Base-by-base conservation (phyloP, 2,888 invertebrate species). In the Pollenia labialis region DNA sequence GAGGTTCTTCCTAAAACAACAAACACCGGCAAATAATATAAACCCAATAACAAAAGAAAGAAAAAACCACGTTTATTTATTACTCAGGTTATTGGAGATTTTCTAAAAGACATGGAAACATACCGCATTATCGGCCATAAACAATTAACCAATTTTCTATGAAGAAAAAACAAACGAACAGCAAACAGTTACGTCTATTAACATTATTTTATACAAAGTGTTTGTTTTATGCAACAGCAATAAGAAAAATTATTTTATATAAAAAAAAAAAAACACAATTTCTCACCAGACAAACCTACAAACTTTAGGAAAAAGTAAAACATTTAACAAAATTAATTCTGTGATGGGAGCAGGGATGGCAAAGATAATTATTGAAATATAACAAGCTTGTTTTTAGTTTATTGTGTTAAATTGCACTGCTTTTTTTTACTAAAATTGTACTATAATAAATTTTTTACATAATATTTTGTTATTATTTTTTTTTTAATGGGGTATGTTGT, bases 61-160 rank as follows among this genome's bases (percentile, higher is more conserved):
- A 64, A 18, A 54, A 76, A 54, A 60, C 50, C 40, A 16, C 2
- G 54, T 23, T 76, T 62, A 69, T 52, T 60, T 69, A 62, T 60
- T 60, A 56, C 54, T 8, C 32, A 16, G 4, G 7, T 48, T 54
- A 40, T 71, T 44, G 32, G 9, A 71, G 42, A 50, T 69, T 66
- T 81, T 56, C 11, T 50, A 50, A n/a, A 74, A 46, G 14, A 81
- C 14, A 50, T 50, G 12, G 42, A 44, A 62, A 60, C 18, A 42
- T 23, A 66, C 64, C 32, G 72, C 68, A 46, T 58, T 72, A 72
- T 72, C 64, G 64, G 58, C 12, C 50, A 72, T 71, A 77, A 72
- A 77, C 83, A 83, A 83, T 77, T 83, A 83, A 77, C 56, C 64
- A 83, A 77, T 83, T 75, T 54, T n/a, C 18, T 62, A 62, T 16